phyloP scores from a whole-genome alignment of 2,888 invertebrate genomes.

The Scotopteryx bipunctaria region DNA sequence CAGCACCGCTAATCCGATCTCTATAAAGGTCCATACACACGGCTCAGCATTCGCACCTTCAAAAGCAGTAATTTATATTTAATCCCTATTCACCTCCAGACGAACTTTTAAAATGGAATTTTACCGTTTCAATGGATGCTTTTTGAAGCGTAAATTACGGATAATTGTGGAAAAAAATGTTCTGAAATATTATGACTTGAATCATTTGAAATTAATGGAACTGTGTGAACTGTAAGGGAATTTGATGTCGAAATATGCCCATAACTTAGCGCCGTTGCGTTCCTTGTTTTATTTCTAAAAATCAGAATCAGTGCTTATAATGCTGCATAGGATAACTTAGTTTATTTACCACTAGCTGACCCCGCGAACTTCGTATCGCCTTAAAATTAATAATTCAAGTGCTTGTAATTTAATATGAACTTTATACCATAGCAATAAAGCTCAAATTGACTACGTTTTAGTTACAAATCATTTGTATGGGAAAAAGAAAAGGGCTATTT shows the following conservation, averaged over 20 bases:
- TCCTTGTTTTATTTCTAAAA: too few relatives aligned
- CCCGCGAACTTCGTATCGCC: too few relatives aligned
- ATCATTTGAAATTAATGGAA: slow-evolving; percentile 10
- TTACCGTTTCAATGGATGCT: slow-evolving; percentile 35
- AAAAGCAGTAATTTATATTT: slow-evolving; percentile 38
- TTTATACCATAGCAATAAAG: too few relatives aligned
- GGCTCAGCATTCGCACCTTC: slow-evolving; percentile 27
- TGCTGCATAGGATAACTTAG: too few relatives aligned
- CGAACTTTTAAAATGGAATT: slow-evolving; percentile 42
- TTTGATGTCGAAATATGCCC: neutral
- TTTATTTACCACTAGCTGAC: too few relatives aligned
- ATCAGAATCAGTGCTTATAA: too few relatives aligned
- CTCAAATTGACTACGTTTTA: too few relatives aligned
- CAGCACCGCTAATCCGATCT: slow-evolving; percentile 30
- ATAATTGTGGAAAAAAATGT: slow-evolving; percentile 25
- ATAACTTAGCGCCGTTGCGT: too few relatives aligned
- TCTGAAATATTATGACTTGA: slow-evolving; percentile 15
- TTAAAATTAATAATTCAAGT: too few relatives aligned
- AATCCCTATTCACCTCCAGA: slow-evolving; percentile 42
- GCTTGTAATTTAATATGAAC: too few relatives aligned
- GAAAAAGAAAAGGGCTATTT: too few relatives aligned
- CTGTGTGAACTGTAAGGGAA: neutral
- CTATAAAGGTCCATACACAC: slow-evolving; percentile 25
- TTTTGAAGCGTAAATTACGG: slow-evolving; percentile 26
- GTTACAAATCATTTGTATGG: too few relatives aligned